A percentile compares a stretch with the other conserved stretches of the same genome.
These are phyloP conservation scores for Karalla daura DNA, from an alignment of 2,797 vertebrate genomes.

Conservation along the genomic window DNA sequence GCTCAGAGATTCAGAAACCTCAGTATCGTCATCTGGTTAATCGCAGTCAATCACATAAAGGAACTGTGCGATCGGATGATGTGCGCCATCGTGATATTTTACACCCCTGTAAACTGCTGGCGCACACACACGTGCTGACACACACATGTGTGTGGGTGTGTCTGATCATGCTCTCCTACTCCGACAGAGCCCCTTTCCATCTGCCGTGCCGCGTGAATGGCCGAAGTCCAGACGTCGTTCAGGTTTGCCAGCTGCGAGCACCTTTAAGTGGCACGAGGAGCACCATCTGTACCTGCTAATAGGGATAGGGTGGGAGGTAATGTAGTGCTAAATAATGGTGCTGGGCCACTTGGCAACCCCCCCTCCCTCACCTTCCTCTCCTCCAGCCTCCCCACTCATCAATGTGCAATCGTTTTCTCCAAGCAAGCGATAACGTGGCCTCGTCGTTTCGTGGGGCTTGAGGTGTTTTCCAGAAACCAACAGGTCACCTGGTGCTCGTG, in stretches of 20 bases:
- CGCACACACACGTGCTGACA: neutral
- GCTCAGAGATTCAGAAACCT: neutral
- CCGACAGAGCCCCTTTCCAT: slow-evolving; percentile 54
- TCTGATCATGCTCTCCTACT: slow-evolving; percentile 5
- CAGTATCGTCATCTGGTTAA: neutral
- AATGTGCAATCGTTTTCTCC: slow-evolving; percentile 57
- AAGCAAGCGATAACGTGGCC: slow-evolving; percentile 56
- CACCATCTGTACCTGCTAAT: slow-evolving; percentile 78
- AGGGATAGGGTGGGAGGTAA: slow-evolving; percentile 72
- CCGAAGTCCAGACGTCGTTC: slow-evolving; percentile 68
- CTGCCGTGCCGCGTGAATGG: slow-evolving; percentile 61
- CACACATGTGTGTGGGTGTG: neutral
- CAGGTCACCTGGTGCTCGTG: slow-evolving; percentile 18
- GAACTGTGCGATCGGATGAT: neutral
- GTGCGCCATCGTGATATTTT: neutral
- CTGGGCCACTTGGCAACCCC: slow-evolving; percentile 61
- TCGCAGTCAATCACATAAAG: no score
- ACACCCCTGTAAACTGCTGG: neutral
- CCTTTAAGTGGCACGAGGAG: slow-evolving; percentile 66
- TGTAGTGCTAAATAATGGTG: slow-evolving; percentile 78
- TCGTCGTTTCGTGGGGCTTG: slow-evolving; percentile 40
- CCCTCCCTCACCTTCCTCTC: slow-evolving; percentile 31
- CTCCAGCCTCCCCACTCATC: slow-evolving; percentile 50
- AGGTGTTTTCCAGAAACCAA: slow-evolving; percentile 36
- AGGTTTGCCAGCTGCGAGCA: slow-evolving; percentile 76